Base-by-base conservation (phyloP, 2,113 vertebrate genomes). In the Macaca nemestrina region DNA sequence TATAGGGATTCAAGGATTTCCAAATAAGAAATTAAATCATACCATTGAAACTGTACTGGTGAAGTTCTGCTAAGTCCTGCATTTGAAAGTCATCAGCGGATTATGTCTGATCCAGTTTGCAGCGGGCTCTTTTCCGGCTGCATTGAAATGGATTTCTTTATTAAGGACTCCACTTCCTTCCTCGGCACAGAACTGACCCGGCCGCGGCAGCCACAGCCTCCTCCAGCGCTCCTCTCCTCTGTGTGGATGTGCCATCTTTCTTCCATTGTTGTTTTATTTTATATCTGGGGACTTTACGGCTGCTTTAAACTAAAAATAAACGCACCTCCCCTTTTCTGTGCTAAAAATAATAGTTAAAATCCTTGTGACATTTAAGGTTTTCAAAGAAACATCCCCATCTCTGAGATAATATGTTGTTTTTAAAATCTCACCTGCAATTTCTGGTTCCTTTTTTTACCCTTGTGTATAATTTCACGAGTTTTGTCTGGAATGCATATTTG, bases 261-360 rank as follows among this genome's bases (percentile, higher is more conserved):
- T 11, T 45, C 90, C 43, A 6, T 8, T 20, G 13, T 40, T 48
- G 50, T 81, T 89, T 50, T 35, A 4, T 14, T 25, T 83, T 35
- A 72, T 84, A 16, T 84, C 87, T 85, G 11, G 43, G 80, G 57
- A 11, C 38, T 94, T 75, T 4, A 35, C 1, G 2, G 40, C 35
- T 13, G 91, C 78, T 79, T 84, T 67, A 73, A 30, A 25, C 85
- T 93, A 89, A 88, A 93, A 97, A 76, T 75, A 95, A 67, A 55
- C 0, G 35, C 12, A 35, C 9, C 30, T 55, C 91, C 45, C 5
- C 4, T 48, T 76, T 67, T 91, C 32, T 57, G 52, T 67, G 30
- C 95, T 94, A 45, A 86, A 89, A 95, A 86, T 38, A 88, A 67
- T 52, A 23, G 30, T 12, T 14, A 73, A 75, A 43, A 45, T 27